Evolutionary conservation across 92 coral and sea anemone species (phyloP).

Genomic region (Plumapathes pennacea): DNA sequence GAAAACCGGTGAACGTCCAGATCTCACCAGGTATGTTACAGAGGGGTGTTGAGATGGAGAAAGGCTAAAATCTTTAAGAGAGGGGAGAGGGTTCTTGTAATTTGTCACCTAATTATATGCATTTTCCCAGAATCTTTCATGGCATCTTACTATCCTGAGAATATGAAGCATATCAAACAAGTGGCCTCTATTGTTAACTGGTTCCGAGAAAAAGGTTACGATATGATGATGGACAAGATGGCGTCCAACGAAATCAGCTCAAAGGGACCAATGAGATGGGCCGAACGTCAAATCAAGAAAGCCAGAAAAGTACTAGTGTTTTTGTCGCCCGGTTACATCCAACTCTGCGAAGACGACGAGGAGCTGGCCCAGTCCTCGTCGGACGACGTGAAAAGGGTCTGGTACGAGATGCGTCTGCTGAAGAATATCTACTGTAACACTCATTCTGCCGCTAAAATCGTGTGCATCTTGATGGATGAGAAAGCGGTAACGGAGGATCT

Average conservation of each 20-base stretch:
- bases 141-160: slow-evolving; percentile 31
- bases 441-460: slow-evolving; percentile 26
- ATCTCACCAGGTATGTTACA: too few relatives aligned
- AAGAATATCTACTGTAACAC: slow-evolving; percentile 18
- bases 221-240: slow-evolving; percentile 28
- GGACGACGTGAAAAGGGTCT: slow-evolving; percentile 13
- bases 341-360: slow-evolving; percentile 1
- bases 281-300: slow-evolving; percentile 26
- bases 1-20: too few relatives aligned
- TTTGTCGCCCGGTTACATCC: slow-evolving; percentile 31
- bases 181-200: slow-evolving; percentile 24
- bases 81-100: too few relatives aligned
- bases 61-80: too few relatives aligned
- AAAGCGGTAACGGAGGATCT: slow-evolving; percentile 1
- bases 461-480: slow-evolving; percentile 15
- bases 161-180: neutral
- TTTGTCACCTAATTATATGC: too few relatives aligned
- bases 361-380: neutral
- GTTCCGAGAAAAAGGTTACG: slow-evolving; percentile 18
- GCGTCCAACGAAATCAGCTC: slow-evolving; percentile 4
- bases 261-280: slow-evolving; percentile 37
- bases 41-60: too few relatives aligned
- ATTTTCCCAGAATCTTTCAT: slow-evolving; percentile 16
- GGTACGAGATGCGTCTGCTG: slow-evolving; percentile 23
- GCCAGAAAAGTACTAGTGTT: slow-evolving; percentile 25